These are phyloP conservation scores for Lucilia cuprina DNA, from an alignment of 1,140 invertebrate genomes.

Conservation along the genomic window DNA sequence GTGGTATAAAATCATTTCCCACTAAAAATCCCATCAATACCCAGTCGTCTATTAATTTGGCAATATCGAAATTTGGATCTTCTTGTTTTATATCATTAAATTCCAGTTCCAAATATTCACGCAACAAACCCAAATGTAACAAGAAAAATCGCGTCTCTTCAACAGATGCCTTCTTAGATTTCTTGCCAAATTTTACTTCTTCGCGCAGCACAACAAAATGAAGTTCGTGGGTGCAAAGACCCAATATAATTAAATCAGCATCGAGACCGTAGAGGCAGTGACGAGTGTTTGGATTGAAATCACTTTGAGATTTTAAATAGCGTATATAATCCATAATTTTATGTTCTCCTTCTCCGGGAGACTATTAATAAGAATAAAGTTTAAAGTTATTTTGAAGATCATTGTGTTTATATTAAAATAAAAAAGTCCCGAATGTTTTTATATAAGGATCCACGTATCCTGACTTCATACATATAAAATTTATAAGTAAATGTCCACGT, in stretches of 20 bases:
- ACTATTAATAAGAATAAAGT: slow-evolving; percentile 65
- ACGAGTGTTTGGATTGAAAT: slow-evolving; percentile 86
- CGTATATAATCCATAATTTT: slow-evolving; percentile 99
- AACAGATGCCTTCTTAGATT: slow-evolving; percentile 71
- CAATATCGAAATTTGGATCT: slow-evolving; percentile 78
- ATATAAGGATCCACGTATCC: no score
- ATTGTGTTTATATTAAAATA: no score
- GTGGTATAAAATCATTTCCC: slow-evolving; percentile 97
- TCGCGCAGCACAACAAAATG: slow-evolving; percentile 91
- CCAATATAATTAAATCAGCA: slow-evolving; percentile 95
- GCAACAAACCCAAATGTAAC: slow-evolving; percentile 87
- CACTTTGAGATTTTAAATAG: slow-evolving; percentile 80
- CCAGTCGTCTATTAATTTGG: slow-evolving; percentile 79
- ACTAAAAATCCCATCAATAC: slow-evolving; percentile 95
- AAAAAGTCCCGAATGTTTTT: no score
- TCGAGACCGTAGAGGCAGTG: slow-evolving; percentile 96
- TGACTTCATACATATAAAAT: no score
- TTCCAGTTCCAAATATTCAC: slow-evolving; percentile 93
- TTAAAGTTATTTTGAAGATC: no score
- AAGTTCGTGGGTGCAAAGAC: slow-evolving; percentile 92
- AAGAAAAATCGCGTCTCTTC: slow-evolving; percentile 94
- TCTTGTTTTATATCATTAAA: slow-evolving; percentile 77
- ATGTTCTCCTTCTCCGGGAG: slow-evolving; percentile 96
- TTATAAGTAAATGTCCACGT: no score
- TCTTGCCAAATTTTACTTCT: slow-evolving; percentile 80